A percentile compares a stretch with the other conserved stretches of the same genome.
phyloP scores from a whole-genome alignment of 2,113 vertebrate species.

The Xiphophorus couchianus region DNA sequence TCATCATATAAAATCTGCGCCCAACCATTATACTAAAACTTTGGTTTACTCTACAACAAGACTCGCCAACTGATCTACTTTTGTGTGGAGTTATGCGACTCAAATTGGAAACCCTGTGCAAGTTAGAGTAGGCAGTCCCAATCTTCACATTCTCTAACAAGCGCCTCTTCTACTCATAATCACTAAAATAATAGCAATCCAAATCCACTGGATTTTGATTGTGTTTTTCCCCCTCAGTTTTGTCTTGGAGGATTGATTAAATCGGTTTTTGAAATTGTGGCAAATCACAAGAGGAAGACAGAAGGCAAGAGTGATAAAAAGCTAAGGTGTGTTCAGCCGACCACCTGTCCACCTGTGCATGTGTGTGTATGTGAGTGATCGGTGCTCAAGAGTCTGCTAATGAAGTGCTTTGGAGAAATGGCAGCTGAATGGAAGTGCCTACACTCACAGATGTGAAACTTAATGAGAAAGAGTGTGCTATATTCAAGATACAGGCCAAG shows the following conservation, averaged over 20 bases:
- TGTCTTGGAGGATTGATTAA: background rate
- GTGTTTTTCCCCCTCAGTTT: background rate
- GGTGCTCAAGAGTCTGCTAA: conserved; percentile 52
- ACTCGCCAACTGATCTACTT: background rate
- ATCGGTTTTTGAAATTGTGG: conserved; percentile 1
- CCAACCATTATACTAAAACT: background rate
- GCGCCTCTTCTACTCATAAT: background rate
- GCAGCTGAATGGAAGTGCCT: conserved; percentile 47
- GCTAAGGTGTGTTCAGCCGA: conserved; percentile 12
- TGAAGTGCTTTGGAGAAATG: conserved; percentile 61
- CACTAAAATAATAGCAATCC: background rate
- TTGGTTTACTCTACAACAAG: background rate
- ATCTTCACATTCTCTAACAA: background rate
- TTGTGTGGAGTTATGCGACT: background rate
- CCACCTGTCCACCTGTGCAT: conserved; percentile 18
- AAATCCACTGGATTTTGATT: background rate
- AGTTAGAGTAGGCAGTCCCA: background rate
- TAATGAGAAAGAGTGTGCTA: conserved; percentile 65
- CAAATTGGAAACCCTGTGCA: background rate
- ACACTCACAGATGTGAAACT: conserved; percentile 68
- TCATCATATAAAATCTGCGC: background rate
- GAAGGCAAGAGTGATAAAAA: conserved; percentile 14
- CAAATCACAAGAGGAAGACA: conserved; percentile 1
- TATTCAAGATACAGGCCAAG: conserved; percentile 42
- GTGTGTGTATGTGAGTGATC: conserved; percentile 13